phyloP scores from a whole-genome alignment of 2,888 invertebrate species.

The Hydraecia micacea region DNA sequence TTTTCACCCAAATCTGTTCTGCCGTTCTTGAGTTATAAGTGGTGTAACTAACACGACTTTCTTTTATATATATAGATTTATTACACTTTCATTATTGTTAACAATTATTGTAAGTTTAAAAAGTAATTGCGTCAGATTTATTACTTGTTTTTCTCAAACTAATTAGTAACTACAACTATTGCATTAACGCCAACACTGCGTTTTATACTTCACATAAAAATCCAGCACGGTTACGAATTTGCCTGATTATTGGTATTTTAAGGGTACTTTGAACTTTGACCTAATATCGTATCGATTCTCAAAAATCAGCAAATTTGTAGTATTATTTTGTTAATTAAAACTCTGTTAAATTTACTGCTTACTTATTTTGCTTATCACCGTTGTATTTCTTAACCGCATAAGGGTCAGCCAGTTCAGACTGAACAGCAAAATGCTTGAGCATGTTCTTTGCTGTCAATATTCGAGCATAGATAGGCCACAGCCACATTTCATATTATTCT shows the following conservation, averaged over 20 bases:
- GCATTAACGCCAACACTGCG: neutral
- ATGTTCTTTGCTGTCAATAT: neutral
- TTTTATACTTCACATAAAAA: conserved; percentile 8
- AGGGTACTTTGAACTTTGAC: neutral
- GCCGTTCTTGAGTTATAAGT: too few relatives aligned
- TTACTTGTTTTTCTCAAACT: conserved; percentile 15
- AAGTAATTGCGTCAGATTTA: conserved; percentile 13
- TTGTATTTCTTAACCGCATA: neutral
- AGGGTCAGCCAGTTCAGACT: neutral
- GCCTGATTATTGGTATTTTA: neutral
- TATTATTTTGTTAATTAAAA: neutral
- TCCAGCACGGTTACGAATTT: neutral
- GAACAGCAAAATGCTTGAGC: neutral
- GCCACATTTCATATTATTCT: too few relatives aligned
- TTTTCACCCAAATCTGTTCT: too few relatives aligned
- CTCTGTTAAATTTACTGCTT: neutral
- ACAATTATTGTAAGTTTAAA: conserved; percentile 26
- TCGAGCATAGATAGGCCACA: too few relatives aligned
- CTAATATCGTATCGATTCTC: neutral
- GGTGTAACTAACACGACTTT: too few relatives aligned
- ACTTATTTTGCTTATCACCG: conserved; percentile 1
- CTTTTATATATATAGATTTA: too few relatives aligned
- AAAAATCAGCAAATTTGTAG: neutral
- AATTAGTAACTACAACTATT: conserved; percentile 2
- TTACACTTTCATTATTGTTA: conserved; percentile 23